Evolutionary conservation across 2,888 invertebrate genomes (phyloP), one percentile per base, ranked within the genome.

Genomic region (Crocallis elinguaria): DNA sequence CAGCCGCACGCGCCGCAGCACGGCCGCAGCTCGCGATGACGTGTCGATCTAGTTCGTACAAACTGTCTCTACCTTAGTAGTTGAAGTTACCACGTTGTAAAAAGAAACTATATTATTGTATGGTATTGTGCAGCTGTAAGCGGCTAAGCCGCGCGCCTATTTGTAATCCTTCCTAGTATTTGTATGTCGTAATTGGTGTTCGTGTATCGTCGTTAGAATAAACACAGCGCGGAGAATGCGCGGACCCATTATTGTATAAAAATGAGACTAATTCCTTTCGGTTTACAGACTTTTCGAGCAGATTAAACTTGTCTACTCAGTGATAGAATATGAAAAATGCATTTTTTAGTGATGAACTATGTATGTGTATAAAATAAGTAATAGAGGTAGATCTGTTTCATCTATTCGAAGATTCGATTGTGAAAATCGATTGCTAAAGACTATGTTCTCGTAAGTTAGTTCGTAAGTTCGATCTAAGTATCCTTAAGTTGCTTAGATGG

Each of bases 311-410:
- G 73, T 90, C 90, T 89, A 88, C 89, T 86, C 88, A 87, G 85
- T 86, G 88, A 88, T 90, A 89, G 88, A 75, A 82, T 80, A 79
- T 82, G 80, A 84, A 79, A 84, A 82, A 86, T 90, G 90, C 90
- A 91, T 91, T 91, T 91, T n/a, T 84, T 91, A 91, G 89, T 89
- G 88, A 71, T 82, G 88, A 88, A 68, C 86, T 88, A 85, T 86
- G 79, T 86, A 79, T 86, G 86, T 90, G 80, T 75, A 77, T 84
- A 78, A 82, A 77, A 73, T 84, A 83, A 81, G 81, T 86, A 80
- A 83, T 82, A 75, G 77, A 71, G 80, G 88, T 89, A 87, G 90
- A 90, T 89, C 86, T 86, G 91, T 90, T 90, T 90, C 86, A 90
- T 91, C 90, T 90, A 79, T 88, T 91, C 90, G 90, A 90, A 91